Base-by-base conservation (phyloP, 2,888 invertebrate genomes). In the Barypeithes pellucidus region DNA sequence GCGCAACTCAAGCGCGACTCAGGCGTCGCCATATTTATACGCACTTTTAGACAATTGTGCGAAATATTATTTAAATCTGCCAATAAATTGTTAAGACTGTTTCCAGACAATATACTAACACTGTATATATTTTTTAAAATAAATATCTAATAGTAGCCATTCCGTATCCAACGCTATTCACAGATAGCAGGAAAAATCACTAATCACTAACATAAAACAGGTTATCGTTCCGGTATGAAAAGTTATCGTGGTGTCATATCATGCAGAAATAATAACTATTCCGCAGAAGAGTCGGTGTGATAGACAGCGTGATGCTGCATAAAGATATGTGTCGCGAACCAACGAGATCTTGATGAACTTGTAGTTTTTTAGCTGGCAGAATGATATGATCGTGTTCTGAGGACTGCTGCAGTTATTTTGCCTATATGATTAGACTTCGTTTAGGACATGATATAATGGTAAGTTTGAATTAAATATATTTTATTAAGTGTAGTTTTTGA, bases 391-490 rank as follows among this genome's bases (percentile, higher is more conserved):
- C 12, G 57, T 43, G n/a, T n/a, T 36, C 54, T 66, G 22, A 52
- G 24, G 52, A 41, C 54, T 54, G 33, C 29, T 52, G 39, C 41
- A 39, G 18, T 50, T 22, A 18, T 33, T 52, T 66, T 54, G 71
- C 52, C 39, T 18, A 39, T 66, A 71, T 66, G 65, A 50, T 60
- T 47, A 45, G 22, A 43, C 9, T 41, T 52, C 36, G 36, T 20
- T 65, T 59, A 54, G 60, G 71, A 66, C 47, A 71, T 71, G 71
- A 71, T 50, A 71, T 66, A 66, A 71, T 71, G 71, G 71, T 71
- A 60, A 59, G 71, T n/a, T 7, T n/a, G 7, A 14, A 14, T 12
- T 11, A 39, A 9, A 39, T 11, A 39, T 39, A 39, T 39, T 9
- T 39, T n/a, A n/a, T n/a, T n/a, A n/a, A n/a, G n/a, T n/a, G n/a